Evolutionary conservation across 2,797 vertebrate genomes (phyloP), one percentile per base, ranked within the genome.

Genomic region (Phoebastria nigripes): DNA sequence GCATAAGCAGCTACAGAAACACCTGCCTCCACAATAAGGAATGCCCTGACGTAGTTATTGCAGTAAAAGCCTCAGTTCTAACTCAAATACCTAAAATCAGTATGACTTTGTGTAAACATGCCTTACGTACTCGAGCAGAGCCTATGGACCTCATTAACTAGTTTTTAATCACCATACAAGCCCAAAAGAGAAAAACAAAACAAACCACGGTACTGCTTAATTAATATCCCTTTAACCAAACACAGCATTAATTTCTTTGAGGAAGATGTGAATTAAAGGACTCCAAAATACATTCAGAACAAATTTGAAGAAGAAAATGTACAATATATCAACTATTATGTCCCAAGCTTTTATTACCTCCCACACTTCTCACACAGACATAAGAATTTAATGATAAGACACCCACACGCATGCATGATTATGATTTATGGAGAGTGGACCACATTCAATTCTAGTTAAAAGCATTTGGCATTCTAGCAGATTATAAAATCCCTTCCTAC

Each of bases 321-420:
- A 67, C 59, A 71, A 16, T 24, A 17, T 11, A 88, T 26, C 49
- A 67, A 41, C 33, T 26, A 54, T 33, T 66, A 16, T 7, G 19
- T 17, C 62, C n/a, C 47, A 51, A 63, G 52, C 83, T 81, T 85
- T 72, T 82, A 51, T 12, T 77, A 81, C 73, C 83, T 92, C 93
- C 88, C 74, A 89, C 86, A 26, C 49, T 61, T 85, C 94, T 92
- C 85, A 74, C 46, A 29, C 11, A 71, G 77, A 74, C 74, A 8
- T 33, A 59, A 58, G 74, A 94, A 54, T 62, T 94, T 79, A 80
- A 92, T 47, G 81, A 44, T 86, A 94, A 94, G 84, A 90, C 87
- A 39, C 44, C 15, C 63, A 76, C 67, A 15, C 0, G 2, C 42
- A 63, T 9, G 28, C n/a, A 87, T 5, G 17, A 74, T 12, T 61